A percentile compares a stretch with the other conserved stretches of the same genome.
Conservation (phyloP, 2,888 invertebrate species). For the Emmelina monodactyla region DNA sequence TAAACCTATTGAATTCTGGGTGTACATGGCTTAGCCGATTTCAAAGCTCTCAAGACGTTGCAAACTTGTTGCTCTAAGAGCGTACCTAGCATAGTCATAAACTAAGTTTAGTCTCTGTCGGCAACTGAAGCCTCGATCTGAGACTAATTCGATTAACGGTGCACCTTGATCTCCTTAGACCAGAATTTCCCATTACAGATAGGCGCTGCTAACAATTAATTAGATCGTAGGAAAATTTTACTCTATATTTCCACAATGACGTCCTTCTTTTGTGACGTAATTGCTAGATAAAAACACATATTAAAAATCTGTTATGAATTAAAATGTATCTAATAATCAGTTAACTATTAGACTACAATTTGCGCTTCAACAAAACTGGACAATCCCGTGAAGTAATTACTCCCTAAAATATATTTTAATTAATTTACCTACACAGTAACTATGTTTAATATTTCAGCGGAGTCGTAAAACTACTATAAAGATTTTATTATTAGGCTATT, state of each 20-base stretch:
- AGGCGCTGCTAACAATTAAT: neutral
- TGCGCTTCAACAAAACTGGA: no score
- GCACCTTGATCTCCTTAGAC: conserved; percentile 55
- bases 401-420: no score
- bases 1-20: conserved; percentile 30
- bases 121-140: conserved; percentile 43
- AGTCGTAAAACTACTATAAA: conserved; percentile 10
- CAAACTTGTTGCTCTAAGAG: conserved; percentile 61
- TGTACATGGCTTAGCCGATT: conserved; percentile 46
- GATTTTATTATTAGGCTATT: conserved; percentile 21
- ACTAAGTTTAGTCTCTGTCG: conserved; percentile 58
- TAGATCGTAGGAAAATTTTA: no score
- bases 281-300: no score
- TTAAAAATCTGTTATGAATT: no score
- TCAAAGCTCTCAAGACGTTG: conserved; percentile 57
- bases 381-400: no score
- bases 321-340: no score
- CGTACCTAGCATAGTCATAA: conserved; percentile 57
- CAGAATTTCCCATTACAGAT: conserved; percentile 1
- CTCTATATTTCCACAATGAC: no score
- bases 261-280: no score
- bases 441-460: no score
- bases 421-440: no score
- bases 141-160: conserved; percentile 62
- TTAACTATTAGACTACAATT: no score